Evolutionary conservation across 2,797 vertebrate genomes (phyloP), one percentile per base, ranked within the genome.

Genomic region (Anolis apletophallus): DNA sequence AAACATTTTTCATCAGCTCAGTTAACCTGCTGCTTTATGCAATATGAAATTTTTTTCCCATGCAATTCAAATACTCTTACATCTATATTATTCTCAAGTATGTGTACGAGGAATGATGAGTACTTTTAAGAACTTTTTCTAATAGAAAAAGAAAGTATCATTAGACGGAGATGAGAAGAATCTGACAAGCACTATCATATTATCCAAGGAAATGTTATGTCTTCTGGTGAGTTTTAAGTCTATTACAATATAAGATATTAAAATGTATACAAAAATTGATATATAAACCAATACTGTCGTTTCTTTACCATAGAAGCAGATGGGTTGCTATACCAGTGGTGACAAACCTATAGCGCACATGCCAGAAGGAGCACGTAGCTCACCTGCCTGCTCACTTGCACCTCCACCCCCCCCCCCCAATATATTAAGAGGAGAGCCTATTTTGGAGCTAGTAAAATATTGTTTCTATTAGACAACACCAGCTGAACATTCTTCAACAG

Each of bases 1-100:
- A 87, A 55, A 50, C 74, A 0, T 81, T 61, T 69, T 86, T 59
- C 90, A 87, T 90, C 46, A 64, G 29, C 88, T 86, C 29, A 55
- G 3, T 81, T 11, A 2, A 3, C 29, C n/a, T 19, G 26, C 5
- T 76, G 46, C 82, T 88, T 90, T 80, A 83, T 54, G 52, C 1
- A 55, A 17, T 8, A 21, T 52, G 54, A 1, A 40, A 57, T 61
- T n/a, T 13, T 59, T 77, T 85, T n/a, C n/a, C n/a, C 61, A 57
- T 17, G 21, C 23, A 46, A 57, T 10, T 72, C 17, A 88, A 91
- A 34, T 72, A 64, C 16, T 29, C 26, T 85, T 85, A 29, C 1
- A 86, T 81, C 23, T 54, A 13, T 2, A 77, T 85, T 85, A 84
- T 85, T 32, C 84, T 64, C 75, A 61, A 76, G 89, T 89, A 57